These are phyloP conservation scores for Petromus typicus DNA, from an alignment of 2,113 vertebrate genomes.

Conservation along the genomic window DNA sequence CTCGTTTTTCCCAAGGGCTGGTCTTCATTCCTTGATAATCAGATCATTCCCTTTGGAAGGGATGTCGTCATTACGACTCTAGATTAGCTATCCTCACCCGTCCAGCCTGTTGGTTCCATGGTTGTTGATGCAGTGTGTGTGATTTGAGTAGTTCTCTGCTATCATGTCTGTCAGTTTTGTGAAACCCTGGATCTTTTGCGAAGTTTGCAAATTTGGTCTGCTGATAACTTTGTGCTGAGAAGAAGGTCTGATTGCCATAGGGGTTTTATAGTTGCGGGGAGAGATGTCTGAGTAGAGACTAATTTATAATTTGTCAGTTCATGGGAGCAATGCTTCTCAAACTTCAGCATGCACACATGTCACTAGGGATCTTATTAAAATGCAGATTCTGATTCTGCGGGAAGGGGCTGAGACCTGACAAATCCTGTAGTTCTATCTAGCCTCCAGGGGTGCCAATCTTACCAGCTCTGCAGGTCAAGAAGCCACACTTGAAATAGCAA, in stretches of 20 bases:
- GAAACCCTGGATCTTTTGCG: neutral
- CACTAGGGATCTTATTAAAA: neutral
- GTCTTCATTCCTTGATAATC: conserved; percentile 53
- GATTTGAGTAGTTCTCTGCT: neutral
- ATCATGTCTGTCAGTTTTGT: neutral
- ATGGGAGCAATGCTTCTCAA: neutral
- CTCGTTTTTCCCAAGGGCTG: conserved; percentile 15
- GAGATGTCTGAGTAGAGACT: neutral
- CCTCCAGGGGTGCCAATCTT: neutral
- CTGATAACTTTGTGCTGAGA: neutral
- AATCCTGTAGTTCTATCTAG: neutral
- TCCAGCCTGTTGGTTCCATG: neutral
- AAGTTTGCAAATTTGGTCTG: neutral
- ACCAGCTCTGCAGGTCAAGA: neutral
- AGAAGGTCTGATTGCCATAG: neutral
- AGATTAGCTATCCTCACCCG: rapidly evolving
- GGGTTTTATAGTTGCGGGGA: neutral
- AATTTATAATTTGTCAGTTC: conserved; percentile 39
- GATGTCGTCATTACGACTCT: neutral
- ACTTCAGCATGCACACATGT: neutral
- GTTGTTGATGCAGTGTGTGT: neutral
- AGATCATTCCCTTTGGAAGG: conserved; percentile 46
- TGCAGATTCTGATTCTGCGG: neutral
- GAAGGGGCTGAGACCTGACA: neutral
- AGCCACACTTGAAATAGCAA: neutral